phyloP scores from a whole-genome alignment of 2,797 vertebrate genomes.

The Bradypodion pumilum region DNA sequence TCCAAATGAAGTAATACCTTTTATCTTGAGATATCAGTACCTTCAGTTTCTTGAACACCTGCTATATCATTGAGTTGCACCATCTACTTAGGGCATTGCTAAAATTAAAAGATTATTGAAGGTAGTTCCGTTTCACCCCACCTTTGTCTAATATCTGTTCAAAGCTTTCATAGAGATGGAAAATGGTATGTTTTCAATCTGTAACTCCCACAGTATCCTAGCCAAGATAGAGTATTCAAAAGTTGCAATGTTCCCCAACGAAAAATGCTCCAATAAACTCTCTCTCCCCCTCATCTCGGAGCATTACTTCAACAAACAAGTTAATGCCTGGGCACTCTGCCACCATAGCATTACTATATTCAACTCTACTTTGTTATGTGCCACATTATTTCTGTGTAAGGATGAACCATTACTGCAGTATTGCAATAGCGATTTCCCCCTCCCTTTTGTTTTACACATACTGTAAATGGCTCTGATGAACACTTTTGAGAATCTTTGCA shows the following conservation, averaged over 20 bases:
- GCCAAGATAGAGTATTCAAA: too few species aligned
- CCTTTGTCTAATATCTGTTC: conserved; percentile 5
- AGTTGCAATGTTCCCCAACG: too few species aligned
- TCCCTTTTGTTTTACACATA: too few species aligned
- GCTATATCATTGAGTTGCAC: not conserved
- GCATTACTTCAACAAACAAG: too few species aligned
- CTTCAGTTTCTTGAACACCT: not conserved
- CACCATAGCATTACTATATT: not conserved
- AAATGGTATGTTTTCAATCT: too few species aligned
- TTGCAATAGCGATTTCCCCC: not conserved
- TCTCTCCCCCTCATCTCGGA: too few species aligned
- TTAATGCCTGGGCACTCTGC: not conserved
- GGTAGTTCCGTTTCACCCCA: too few species aligned
- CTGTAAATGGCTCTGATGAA: not conserved
- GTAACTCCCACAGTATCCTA: too few species aligned
- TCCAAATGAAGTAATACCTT: too few species aligned
- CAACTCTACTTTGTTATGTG: not conserved
- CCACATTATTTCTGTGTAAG: not conserved
- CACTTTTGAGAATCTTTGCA: not conserved
- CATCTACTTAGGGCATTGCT: not conserved
- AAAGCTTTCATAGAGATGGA: too few species aligned
- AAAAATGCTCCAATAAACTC: too few species aligned
- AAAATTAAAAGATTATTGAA: not conserved
- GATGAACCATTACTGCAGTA: not conserved
- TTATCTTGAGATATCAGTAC: not conserved